Percentiles rank a stretch among this genome's conserved stretches.
These are phyloP conservation scores for Tetrax tetrax DNA, from an alignment of 2,113 vertebrate genomes.

Conservation along the genomic window DNA sequence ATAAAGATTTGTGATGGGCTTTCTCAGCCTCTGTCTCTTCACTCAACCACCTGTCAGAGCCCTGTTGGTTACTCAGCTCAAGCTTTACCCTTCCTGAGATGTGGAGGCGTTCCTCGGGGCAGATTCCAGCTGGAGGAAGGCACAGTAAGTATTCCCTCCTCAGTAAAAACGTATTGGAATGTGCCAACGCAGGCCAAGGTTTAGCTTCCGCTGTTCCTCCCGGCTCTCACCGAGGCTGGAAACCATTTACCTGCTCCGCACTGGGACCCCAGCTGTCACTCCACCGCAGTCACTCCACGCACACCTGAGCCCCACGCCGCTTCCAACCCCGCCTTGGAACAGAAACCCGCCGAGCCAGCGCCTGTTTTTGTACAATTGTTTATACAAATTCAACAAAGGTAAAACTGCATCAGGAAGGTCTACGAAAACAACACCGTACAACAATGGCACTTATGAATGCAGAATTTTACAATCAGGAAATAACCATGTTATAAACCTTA, in stretches of 20 bases:
- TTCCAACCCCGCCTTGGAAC: not conserved
- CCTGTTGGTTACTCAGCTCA: not conserved
- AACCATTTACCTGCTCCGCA: accelerated
- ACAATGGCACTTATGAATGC: slow-evolving; percentile 83
- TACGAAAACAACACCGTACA: slow-evolving; percentile 79
- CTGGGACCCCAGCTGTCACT: no score
- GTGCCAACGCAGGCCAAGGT: not conserved
- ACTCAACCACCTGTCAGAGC: not conserved
- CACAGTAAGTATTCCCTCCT: not conserved
- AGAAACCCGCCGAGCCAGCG: slow-evolving; percentile 58
- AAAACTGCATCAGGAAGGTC: slow-evolving; percentile 76
- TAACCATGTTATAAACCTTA: slow-evolving; percentile 71
- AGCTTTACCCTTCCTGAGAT: not conserved
- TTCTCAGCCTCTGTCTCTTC: not conserved
- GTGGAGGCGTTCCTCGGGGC: not conserved
- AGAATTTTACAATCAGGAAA: slow-evolving; percentile 75
- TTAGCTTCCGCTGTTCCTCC: no score
- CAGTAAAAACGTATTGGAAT: accelerated
- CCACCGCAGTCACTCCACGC: not conserved
- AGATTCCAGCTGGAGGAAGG: not conserved
- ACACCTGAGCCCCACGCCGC: not conserved
- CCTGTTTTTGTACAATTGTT: slow-evolving; percentile 79
- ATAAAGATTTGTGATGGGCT: slow-evolving; percentile 58
- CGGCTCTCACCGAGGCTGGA: no score
- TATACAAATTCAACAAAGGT: slow-evolving; percentile 85